Base-by-base conservation (phyloP, 2,797 vertebrate genomes). In the Acanthis flammea region DNA sequence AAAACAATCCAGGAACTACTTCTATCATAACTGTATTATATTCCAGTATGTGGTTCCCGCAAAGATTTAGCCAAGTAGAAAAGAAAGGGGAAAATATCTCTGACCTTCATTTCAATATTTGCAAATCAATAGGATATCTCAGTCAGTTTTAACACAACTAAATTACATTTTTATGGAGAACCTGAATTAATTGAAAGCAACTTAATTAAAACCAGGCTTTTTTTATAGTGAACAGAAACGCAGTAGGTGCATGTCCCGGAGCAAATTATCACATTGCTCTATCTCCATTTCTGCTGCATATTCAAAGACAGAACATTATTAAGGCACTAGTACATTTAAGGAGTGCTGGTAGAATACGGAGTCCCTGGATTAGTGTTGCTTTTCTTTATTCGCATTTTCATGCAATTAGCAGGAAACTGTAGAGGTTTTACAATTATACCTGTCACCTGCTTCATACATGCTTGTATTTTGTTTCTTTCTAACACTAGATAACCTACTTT, bases 141-240 rank as follows among this genome's bases (percentile, higher is more conserved):
- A 84, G 39, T 94, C 75, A 96, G 45, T 90, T 95, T 67, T 66
- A 96, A 86, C 66, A 94, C 68, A 92, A 85, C 82, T 95, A 96
- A 96, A 95, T 93, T 88, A 92, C 45, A 93, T 97, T 96, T 97
- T 97, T 94, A 94, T 94, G 85, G 41, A 94, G 66, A 87, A 97
- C 39, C 44, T 96, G 94, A 96, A 95, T 89, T 96, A 93, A 75
- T 90, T 96, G 67, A 37, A 37, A 96, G 51, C 47, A 95, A 80
- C 47, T 94, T 95, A 96, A 95, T 95, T 96, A 94, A 96, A 97
- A 94, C 50, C 77, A 31, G 11, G 5, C 0, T 10, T 41, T 51
- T 94, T 96, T 96, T 87, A 94, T 68, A 92, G 68, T 80, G 85
- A 97, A 82, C 10, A 14, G 63, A 97, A 97, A 93, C 91, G 60